Base-by-base conservation (phyloP, 1,140 invertebrate species). In the Pogonomyrmex barbatus region DNA sequence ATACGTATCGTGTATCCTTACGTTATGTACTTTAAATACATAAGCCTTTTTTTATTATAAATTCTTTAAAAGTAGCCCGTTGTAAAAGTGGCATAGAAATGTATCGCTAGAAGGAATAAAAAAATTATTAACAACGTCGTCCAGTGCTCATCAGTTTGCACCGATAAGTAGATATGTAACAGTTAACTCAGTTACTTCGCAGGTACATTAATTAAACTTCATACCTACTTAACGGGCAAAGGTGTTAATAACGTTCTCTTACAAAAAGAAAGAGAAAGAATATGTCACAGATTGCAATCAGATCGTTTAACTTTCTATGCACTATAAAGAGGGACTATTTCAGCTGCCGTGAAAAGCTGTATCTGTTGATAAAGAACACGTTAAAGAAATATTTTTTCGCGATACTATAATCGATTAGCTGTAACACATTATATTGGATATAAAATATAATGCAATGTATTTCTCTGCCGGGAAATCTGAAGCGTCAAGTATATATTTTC, bases 171-270 rank as follows among this genome's bases (percentile, higher is more conserved):
- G 42, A 83, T 73, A 17, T 73, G 67, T 60, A 73, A 83, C 52
- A 83, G 54, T 82, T 58, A 58, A 82, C 17, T 82, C 50, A 68
- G 65, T 81, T 58, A 81, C 17, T 83, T 83, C 42, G 45, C 79
- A 83, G 79, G 79, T 83, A 83, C 79, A 83, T 73, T 60, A 47
- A 83, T 83, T 82, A 10, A 73, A 83, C 75, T 54, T 83, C 68
- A 73, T 58, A 60, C 30, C 54, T 60, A 83, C 68, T 83, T 75
- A 75, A 83, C 67, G 42, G 54, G 47, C 36, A 82, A 82, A n/a
- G 10, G 12, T 50, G 33, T 73, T n/a, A 45, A 47, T 62, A 62
- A 83, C 14, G 14, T 60, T 65, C 39, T 60, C 56, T 83, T 75
- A 50, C 2, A 36, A 50, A 68, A 45, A 52, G 76, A 82, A 58